Percentiles rank a stretch among this genome's conserved stretches.
phyloP scores from a whole-genome alignment of 2,888 invertebrate species.

The Drosophila aldrichi region DNA sequence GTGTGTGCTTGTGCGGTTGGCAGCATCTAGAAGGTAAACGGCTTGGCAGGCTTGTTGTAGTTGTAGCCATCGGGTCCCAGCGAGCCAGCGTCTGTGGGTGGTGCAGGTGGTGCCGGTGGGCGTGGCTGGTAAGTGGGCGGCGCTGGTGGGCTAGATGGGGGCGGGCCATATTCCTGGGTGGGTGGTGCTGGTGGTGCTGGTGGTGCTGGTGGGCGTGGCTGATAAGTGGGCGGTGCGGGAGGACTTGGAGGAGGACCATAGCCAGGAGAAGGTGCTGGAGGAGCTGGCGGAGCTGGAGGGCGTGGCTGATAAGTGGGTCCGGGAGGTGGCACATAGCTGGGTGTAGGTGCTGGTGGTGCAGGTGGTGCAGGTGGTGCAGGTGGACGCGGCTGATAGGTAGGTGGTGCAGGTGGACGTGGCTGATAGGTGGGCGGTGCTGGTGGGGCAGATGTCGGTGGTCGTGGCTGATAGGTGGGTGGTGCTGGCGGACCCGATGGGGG shows the following conservation, averaged over 20 bases:
- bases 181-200: conserved; percentile 28
- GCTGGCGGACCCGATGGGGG: conserved; percentile 47
- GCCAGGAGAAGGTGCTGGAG: conserved; percentile 36
- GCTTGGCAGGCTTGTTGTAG: conserved; percentile 83
- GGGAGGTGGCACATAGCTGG: conserved; percentile 40
- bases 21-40: conserved; percentile 80
- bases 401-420: conserved; percentile 50
- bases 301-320: conserved; percentile 32
- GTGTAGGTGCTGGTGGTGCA: conserved; percentile 27
- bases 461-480: conserved; percentile 42
- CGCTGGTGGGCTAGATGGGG: conserved; percentile 26
- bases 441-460: conserved; percentile 49
- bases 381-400: conserved; percentile 45
- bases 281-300: conserved; percentile 35
- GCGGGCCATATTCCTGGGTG: conserved; percentile 34
- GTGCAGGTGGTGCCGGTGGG: conserved; percentile 46
- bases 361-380: conserved; percentile 34
- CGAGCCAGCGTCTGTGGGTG: conserved; percentile 73
- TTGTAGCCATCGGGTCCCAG: conserved; percentile 84
- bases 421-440: conserved; percentile 40
- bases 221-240: conserved; percentile 45
- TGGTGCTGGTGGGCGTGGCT: conserved; percentile 52
- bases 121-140: conserved; percentile 59
- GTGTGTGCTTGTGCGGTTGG: conserved; percentile 6
- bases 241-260: conserved; percentile 57